Conservation (phyloP, 2,888 invertebrate species). For the Mechanitis mazaeus region DNA sequence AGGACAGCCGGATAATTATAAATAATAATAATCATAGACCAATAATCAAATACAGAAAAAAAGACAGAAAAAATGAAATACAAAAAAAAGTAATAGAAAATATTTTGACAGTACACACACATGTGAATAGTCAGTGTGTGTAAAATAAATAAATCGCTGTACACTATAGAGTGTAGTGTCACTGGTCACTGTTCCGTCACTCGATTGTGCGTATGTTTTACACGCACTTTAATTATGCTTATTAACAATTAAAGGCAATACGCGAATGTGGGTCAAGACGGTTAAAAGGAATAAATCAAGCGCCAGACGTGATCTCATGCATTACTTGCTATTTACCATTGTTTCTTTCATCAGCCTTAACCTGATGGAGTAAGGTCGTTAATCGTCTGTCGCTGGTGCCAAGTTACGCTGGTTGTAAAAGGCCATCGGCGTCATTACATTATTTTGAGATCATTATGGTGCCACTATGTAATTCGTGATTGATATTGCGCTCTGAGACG, state of each 20-base stretch:
- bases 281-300: conserved; percentile 74
- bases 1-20: too few species aligned
- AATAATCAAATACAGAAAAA: too few species aligned
- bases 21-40: too few species aligned
- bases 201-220: conserved; percentile 46
- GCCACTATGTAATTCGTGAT: conserved; percentile 53
- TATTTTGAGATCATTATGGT: conserved; percentile 68
- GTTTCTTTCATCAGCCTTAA: conserved; percentile 39
- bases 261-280: conserved; percentile 72
- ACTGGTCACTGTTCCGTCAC: too few species aligned
- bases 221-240: conserved; percentile 75
- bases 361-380: conserved; percentile 33
- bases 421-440: conserved; percentile 62
- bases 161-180: too few species aligned
- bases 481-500: conserved; percentile 41
- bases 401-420: conserved; percentile 41
- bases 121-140: too few species aligned
- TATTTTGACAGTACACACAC: not conserved
- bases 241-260: conserved; percentile 76
- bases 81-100: not conserved
- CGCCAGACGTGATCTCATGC: conserved; percentile 67
- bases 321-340: conserved; percentile 35
- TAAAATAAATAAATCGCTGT: too few species aligned
- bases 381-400: conserved; percentile 32
- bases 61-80: not conserved